Evolutionary conservation across 2,797 vertebrate genomes (phyloP).

Genomic region (Cirrhinus molitorella): DNA sequence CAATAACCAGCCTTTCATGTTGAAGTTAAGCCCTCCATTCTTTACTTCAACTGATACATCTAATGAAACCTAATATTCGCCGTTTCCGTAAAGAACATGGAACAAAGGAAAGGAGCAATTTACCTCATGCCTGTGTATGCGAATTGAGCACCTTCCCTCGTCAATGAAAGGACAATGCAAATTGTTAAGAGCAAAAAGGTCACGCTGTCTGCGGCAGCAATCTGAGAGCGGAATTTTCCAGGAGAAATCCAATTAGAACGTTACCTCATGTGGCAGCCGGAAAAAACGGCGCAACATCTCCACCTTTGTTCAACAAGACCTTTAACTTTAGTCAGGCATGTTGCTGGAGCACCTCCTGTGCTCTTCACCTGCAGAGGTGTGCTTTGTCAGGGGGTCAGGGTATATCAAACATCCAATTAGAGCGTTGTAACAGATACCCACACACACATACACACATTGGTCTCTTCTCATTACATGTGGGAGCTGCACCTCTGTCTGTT

Average conservation of each 20-base stretch:
- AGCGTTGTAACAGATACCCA: constrained; percentile 32
- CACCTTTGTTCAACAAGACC: constrained; percentile 53
- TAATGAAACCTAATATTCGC: constrained; percentile 16
- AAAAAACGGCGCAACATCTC: constrained; percentile 38
- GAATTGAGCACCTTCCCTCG: constrained; percentile 39
- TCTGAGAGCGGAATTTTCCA: constrained; percentile 45
- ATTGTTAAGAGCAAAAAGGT: constrained; percentile 55
- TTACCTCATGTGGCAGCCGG: constrained; percentile 48
- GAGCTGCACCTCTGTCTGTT: constrained; percentile 39
- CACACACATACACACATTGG: constrained; percentile 18
- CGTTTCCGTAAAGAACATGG: constrained; percentile 4
- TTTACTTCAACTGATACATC: constrained; percentile 6
- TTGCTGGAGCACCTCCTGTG: constrained; percentile 46
- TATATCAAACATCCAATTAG: constrained; percentile 56
- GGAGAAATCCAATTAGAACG: constrained; percentile 58
- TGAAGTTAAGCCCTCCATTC: not conserved
- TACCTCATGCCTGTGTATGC: constrained; percentile 38
- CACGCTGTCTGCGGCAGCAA: constrained; percentile 43
- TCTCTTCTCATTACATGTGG: constrained; percentile 52
- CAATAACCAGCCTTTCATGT: not conserved
- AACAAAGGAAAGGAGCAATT: constrained; percentile 29
- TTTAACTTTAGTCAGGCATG: constrained; percentile 45
- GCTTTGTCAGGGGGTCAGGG: constrained; percentile 43
- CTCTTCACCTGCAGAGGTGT: constrained; percentile 49
- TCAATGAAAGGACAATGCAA: constrained; percentile 52